Evolutionary conservation across 2,888 invertebrate species (phyloP), one percentile per base, ranked within the genome.

Genomic region (Cephus spinipes): DNA sequence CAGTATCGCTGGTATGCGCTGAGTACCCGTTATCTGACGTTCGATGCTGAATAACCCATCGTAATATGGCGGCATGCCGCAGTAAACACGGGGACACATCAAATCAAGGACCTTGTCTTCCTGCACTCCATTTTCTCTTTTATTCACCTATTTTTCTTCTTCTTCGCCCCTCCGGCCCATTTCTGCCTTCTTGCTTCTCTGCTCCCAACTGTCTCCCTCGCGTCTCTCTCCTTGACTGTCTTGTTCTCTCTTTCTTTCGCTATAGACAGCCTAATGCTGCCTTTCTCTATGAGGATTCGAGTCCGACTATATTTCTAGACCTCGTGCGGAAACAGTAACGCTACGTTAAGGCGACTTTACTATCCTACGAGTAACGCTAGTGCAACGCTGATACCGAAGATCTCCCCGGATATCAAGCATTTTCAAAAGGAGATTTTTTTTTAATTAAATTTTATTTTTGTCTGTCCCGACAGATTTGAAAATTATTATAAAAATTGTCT

Each of bases 31-130:
- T 55, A 55, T 55, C 55, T 55, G 83, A 80, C 82, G 82, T 84
- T 82, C 86, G 85, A 86, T 84, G 84, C 82, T 85, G 85, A 87
- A 86, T 86, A 88, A 89, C 86, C 83, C 84, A 85, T 84, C 83
- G 85, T 82, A 83, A 86, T 84, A 85, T 82, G 81, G 83, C 85
- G 81, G 82, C 80, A 83, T 83, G 84, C 82, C 81, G 81, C 83
- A 84, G 81, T 85, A 83, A 75, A 76, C 73, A 80, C 77, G 79
- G 71, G 77, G 81, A 82, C 79, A 77, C 76, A 78, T 77, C 68
- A 78, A 83, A 83, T 83, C 79, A 77, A 81, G 78, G 76, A 78
- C 40, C 69, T 31, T 32, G 71, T 32, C 71, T 76, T 76, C 73
- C 76, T 69, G 73, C 75, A 79, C 74, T 69, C 68, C 35, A 79